Evolutionary conservation across 2,888 invertebrate species (phyloP), one percentile per base, ranked within the genome.

Genomic region (Quadriops clusia): DNA sequence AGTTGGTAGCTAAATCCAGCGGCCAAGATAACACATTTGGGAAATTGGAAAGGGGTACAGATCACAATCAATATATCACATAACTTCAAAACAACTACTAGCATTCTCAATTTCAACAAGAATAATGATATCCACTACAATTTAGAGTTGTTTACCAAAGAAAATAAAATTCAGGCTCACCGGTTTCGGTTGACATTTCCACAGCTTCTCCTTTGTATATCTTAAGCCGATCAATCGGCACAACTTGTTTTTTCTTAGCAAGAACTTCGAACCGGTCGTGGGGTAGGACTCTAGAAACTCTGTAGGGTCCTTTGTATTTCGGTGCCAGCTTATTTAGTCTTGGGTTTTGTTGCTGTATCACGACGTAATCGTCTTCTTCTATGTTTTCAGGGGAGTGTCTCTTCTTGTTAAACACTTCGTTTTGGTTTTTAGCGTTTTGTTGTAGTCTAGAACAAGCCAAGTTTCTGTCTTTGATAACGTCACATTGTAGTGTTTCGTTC

Each of bases 241-340:
- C 22, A 22, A 22, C 22, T 11, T 22, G 22, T 11, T 22, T 22
- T 6, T 6, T 10, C 6, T 22, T 22, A 11, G 22, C 9, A 6
- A 10, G 9, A 11, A 22, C 11, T 11, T 22, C 22, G 26, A 27
- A 14, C 29, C 32, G 10, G 32, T 28, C 22, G 22, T 22, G 9
- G 22, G 4, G 4, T 22, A 22, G 22, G 22, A 6, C 22, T 5
- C 10, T 11, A 4, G 4, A 10, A 5, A 22, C 22, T 6, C 7
- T 3, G 7, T 22, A 34, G 3, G 36, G 32, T n/a, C 36, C 36
- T 10, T 29, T 21, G 9, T 20, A 36, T 28, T 36, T 33, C 2
- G 20, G 18, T 4, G 12, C 15, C 8, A 34, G 9, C 17, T 33
- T 36, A 7, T 10, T 8, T 5, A 24, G 12, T 5, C 32, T 13